Conservation (phyloP, 1,140 invertebrate genomes). For the Asbolus verrucosus region DNA sequence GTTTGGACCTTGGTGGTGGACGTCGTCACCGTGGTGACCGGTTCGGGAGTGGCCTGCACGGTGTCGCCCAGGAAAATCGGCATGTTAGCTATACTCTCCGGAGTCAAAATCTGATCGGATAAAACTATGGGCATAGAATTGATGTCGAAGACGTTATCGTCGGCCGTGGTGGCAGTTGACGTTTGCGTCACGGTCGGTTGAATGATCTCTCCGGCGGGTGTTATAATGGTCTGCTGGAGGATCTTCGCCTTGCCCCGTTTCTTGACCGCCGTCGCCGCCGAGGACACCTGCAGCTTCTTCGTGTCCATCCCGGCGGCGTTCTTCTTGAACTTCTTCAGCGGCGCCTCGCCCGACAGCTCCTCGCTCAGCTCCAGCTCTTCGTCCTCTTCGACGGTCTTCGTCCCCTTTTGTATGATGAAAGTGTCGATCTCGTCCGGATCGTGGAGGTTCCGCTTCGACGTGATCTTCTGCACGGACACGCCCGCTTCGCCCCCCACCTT, state of each 20-base stretch:
- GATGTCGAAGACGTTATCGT: slow-evolving; percentile 77
- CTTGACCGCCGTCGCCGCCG: slow-evolving; percentile 5
- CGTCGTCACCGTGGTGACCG: no score
- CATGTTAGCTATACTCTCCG: slow-evolving; percentile 74
- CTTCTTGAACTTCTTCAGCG: slow-evolving; percentile 16
- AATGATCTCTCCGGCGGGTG: slow-evolving; percentile 58
- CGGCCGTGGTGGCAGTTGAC: slow-evolving; percentile 61
- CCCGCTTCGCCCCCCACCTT: slow-evolving; percentile 38
- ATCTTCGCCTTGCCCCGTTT: slow-evolving; percentile 61
- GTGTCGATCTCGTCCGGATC: slow-evolving; percentile 63
- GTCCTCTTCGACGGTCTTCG: slow-evolving; percentile 53
- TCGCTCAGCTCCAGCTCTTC: slow-evolving; percentile 10
- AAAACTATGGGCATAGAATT: slow-evolving; percentile 80
- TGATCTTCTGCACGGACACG: slow-evolving; percentile 55
- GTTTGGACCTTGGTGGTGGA: slow-evolving; percentile 3
- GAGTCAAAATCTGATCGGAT: slow-evolving; percentile 73
- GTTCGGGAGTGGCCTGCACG: not conserved
- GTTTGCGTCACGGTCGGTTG: slow-evolving; percentile 58
- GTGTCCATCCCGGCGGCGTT: slow-evolving; percentile 6
- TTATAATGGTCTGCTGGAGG: slow-evolving; percentile 63
- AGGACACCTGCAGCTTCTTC: slow-evolving; percentile 31
- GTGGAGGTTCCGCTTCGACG: slow-evolving; percentile 56
- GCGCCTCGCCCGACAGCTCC: slow-evolving; percentile 8
- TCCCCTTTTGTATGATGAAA: slow-evolving; percentile 62
- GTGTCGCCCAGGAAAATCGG: slow-evolving; percentile 69